Evolutionary conservation across 1,140 invertebrate species (phyloP).

Genomic region (Neoseiulus cucumeris): DNA sequence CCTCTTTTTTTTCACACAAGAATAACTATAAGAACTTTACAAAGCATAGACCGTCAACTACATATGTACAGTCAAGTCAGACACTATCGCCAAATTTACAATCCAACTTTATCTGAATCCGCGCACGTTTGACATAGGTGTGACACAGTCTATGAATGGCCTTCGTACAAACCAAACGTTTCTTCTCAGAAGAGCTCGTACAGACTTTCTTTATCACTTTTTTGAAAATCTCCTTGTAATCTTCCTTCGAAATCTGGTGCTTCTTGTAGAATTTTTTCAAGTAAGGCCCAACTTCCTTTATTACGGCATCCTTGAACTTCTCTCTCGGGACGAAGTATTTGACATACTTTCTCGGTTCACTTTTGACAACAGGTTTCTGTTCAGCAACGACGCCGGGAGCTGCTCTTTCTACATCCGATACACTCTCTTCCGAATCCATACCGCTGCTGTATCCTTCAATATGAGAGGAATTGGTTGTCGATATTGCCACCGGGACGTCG

Average conservation of each 20-base stretch:
- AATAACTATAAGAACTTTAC: too few relatives aligned
- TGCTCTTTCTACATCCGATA: not conserved
- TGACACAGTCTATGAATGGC: not conserved
- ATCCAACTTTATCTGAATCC: not conserved
- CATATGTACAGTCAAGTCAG: too few relatives aligned
- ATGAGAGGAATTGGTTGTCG: not conserved
- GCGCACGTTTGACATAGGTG: not conserved
- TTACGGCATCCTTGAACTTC: not conserved
- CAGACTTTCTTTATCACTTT: slow-evolving; percentile 4
- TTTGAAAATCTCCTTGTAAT: slow-evolving; percentile 6
- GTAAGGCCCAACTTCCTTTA: not conserved
- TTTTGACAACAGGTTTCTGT: not conserved
- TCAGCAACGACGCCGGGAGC: not conserved
- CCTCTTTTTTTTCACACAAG: too few relatives aligned
- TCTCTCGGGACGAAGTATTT: not conserved
- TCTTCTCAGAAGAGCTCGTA: not conserved
- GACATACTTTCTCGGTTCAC: not conserved
- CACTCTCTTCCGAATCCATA: not conserved
- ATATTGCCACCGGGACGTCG: not conserved
- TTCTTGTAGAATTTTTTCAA: slow-evolving; percentile 7
- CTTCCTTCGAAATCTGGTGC: slow-evolving; percentile 6
- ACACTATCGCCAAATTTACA: not conserved
- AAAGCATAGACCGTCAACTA: too few relatives aligned
- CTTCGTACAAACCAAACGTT: not conserved
- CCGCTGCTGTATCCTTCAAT: not conserved